Conservation (phyloP, 2,113 vertebrate species). For the Dromiciops gliroides region DNA sequence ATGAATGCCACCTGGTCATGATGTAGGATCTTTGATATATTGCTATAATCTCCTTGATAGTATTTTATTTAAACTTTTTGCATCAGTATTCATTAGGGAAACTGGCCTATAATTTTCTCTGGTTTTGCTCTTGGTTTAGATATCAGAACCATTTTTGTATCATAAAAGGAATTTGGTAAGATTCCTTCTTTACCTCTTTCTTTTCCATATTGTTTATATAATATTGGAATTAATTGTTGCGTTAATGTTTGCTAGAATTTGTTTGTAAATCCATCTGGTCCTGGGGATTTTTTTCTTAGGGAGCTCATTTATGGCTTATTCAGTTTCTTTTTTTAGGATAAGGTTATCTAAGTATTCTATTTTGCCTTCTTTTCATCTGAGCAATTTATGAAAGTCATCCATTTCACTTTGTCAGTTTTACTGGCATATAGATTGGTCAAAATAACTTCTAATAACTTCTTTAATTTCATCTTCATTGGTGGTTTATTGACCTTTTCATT, state of each 20-base stretch:
- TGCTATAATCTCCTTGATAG: not conserved
- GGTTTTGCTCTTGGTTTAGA: not conserved
- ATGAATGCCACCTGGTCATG: not conserved
- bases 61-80: not conserved
- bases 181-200: not conserved
- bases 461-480: not conserved
- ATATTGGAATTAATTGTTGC: not conserved
- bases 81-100: not conserved
- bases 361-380: not conserved
- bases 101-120: not conserved
- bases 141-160: not conserved
- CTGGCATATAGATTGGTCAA: not conserved
- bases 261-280: not conserved
- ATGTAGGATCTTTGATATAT: not conserved
- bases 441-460: not conserved
- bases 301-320: not conserved
- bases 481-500: not conserved
- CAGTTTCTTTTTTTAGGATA: not conserved
- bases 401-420: not conserved
- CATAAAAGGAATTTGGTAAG: not conserved
- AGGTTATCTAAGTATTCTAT: not conserved
- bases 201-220: not conserved
- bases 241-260: not conserved
- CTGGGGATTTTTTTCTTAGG: not conserved
- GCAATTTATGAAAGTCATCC: not conserved